Evolutionary conservation across 1,140 invertebrate genomes (phyloP).

Genomic region (Papilio polyxenes): DNA sequence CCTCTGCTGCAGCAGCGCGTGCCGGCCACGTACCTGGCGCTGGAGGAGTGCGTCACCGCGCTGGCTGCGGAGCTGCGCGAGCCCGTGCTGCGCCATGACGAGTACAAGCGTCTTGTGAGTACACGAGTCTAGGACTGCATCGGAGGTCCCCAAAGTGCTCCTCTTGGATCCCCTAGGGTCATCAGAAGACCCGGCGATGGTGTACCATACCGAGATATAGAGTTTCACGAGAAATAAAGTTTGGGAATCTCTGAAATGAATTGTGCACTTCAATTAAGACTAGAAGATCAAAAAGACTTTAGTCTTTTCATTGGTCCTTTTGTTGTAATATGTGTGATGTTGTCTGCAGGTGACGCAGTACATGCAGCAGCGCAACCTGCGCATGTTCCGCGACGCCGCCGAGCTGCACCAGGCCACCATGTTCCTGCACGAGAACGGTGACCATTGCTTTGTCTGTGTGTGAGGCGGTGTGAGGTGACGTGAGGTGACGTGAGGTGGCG

Average conservation of each 20-base stretch:
- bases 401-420: conserved; percentile 97
- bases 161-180: too few species aligned
- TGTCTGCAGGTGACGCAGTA: conserved; percentile 72
- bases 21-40: conserved; percentile 95
- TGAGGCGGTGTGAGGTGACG: neutral
- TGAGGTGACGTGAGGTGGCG: neutral
- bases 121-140: neutral
- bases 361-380: conserved; percentile 82
- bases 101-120: conserved; percentile 85
- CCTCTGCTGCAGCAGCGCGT: conserved; percentile 96
- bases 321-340: neutral
- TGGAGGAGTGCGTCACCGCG: conserved; percentile 94
- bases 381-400: conserved; percentile 91
- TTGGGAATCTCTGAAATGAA: too few species aligned
- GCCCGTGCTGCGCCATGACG: conserved; percentile 93
- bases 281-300: too few species aligned
- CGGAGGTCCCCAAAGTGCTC: neutral
- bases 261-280: too few species aligned
- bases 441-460: neutral
- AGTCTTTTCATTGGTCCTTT: too few species aligned
- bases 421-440: conserved; percentile 98
- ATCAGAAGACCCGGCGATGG: too few species aligned
- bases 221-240: too few species aligned
- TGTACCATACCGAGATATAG: too few species aligned
- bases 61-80: conserved; percentile 90